Percentiles rank a stretch among this genome's conserved stretches.
Evolutionary conservation across 2,113 vertebrate genomes (phyloP).

Genomic region (Clarias batrachus): DNA sequence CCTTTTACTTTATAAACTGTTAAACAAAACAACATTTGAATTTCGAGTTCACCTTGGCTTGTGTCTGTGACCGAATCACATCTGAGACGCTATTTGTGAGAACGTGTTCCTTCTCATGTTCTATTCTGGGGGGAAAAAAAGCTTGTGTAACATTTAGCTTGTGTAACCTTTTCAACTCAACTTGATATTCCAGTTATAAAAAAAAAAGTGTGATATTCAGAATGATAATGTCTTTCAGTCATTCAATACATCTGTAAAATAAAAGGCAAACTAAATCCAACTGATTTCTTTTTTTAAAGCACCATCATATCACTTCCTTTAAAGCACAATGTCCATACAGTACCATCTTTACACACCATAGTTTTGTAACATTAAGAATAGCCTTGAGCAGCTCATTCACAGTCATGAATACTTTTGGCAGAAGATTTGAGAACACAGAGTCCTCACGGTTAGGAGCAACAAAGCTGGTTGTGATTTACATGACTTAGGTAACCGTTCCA

Average conservation of each 20-base stretch:
- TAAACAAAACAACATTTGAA: too few relatives aligned
- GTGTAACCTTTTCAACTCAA: background rate
- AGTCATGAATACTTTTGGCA: background rate
- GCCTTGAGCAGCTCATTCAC: background rate
- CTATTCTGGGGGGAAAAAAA: background rate
- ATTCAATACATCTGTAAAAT: background rate
- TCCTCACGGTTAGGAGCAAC: background rate
- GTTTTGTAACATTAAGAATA: background rate
- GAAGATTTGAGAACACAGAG: background rate
- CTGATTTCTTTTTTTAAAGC: background rate
- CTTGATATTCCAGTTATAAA: slow-evolving; percentile 3
- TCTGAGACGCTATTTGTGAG: background rate
- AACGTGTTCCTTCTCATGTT: background rate
- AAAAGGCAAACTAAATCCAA: background rate
- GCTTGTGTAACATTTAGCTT: background rate
- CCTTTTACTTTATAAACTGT: background rate
- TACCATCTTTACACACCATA: background rate
- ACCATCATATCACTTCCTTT: background rate
- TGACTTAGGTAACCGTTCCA: background rate
- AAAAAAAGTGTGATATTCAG: background rate
- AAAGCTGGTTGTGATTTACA: background rate
- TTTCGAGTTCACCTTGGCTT: background rate
- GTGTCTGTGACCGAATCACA: background rate
- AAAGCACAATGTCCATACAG: background rate
- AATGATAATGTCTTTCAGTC: background rate